Base-by-base conservation (phyloP, 2,888 invertebrate genomes). In the Euzophera pinguis region DNA sequence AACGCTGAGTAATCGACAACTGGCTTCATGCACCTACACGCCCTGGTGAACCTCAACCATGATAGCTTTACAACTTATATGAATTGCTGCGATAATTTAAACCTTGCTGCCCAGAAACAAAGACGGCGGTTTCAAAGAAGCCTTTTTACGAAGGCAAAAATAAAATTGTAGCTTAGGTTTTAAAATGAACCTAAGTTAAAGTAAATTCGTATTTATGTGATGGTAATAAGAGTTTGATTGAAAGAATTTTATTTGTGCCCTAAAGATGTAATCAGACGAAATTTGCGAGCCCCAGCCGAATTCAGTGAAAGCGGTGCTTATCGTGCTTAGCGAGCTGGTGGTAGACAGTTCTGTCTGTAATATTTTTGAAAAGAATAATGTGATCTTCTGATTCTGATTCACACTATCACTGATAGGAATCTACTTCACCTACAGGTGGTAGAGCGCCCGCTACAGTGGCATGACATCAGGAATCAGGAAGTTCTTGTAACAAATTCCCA, bases 1-100 rank as follows among this genome's bases (percentile, higher is more conserved):
- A 69, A 58, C 71, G 74, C 76, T 87, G 87, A 85, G 73, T 85
- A 84, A 85, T 81, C 78, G 67, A 71, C 78, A 67, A 73, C 74
- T 69, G 67, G 67, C 71, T 79, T 13, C 42, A 41, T 50, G 81
- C 81, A 82, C 81, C 82, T 81, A 81, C 77, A 71, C 71, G 70
- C 68, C 72, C 69, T 69, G 71, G 43, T 63, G 65, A 73, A 72
- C 69, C 65, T 62, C 57, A 47, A 58, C 64, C 52, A 22, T 50
- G 55, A 61, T 57, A 56, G 43, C 49, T 34, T 10, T 54, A 27
- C 38, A 35, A 37, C 22, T 43, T 13, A 39, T 27, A 54, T 35
- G 45, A 56, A 43, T 12, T 43, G 32, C 16, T 32, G 32, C 1
- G 14, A 45, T 0, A 45, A 45, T 14, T 14, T 45, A 32, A 32